Evolutionary conservation across 2,113 vertebrate species (phyloP).

Genomic region (Xiphophorus maculatus): DNA sequence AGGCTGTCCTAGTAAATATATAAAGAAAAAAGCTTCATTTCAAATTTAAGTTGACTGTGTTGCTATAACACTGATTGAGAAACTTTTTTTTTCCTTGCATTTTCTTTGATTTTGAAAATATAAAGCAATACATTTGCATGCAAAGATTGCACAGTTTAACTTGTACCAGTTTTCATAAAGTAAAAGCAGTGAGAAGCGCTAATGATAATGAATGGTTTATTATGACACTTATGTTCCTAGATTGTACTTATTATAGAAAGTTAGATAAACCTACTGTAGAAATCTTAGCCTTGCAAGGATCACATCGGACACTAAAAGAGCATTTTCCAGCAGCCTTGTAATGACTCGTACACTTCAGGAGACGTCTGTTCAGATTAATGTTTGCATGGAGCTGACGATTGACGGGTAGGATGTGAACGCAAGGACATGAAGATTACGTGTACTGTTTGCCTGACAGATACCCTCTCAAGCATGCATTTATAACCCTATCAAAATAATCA

Average conservation of each 20-base stretch:
- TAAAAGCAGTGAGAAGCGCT: no score
- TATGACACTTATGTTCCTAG: no score
- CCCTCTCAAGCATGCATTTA: constrained; percentile 35
- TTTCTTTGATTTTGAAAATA: no score
- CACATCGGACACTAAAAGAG: constrained; percentile 20
- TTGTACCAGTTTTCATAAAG: no score
- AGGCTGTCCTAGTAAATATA: no score
- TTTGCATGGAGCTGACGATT: constrained; percentile 19
- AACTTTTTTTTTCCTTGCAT: no score
- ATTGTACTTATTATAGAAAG: not conserved
- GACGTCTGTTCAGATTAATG: constrained; percentile 44
- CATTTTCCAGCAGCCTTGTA: constrained; percentile 50
- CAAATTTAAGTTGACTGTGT: no score
- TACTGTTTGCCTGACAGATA: constrained; percentile 47
- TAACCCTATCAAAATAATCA: constrained; percentile 51
- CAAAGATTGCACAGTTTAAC: no score
- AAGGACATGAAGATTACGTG: constrained; percentile 42
- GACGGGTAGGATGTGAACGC: constrained; percentile 25
- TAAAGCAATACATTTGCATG: no score
- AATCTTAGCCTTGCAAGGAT: constrained; percentile 34
- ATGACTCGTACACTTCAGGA: constrained; percentile 47
- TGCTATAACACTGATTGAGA: no score
- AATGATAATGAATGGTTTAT: no score
- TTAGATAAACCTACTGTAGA: not conserved
- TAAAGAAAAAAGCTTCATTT: no score